Evolutionary conservation across 2,113 vertebrate species (phyloP).

Genomic region (Artemisiospiza belli): DNA sequence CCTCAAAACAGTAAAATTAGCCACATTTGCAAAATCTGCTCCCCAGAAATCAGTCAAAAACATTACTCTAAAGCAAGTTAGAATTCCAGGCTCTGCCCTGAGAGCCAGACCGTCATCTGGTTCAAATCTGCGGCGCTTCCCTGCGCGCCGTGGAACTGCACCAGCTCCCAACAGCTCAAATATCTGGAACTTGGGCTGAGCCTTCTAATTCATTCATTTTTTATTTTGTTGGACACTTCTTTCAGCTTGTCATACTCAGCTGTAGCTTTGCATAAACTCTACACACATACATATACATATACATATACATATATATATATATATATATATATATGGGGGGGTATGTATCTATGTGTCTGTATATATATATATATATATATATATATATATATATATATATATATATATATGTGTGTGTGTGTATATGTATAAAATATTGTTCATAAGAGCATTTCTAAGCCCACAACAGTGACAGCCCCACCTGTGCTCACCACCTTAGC

Average conservation of each 20-base stretch:
- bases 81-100: background rate
- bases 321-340: too few relatives aligned
- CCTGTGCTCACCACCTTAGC: background rate
- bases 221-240: background rate
- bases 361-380: background rate
- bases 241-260: background rate
- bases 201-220: conserved; percentile 28
- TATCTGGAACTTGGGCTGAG: background rate
- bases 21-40: background rate
- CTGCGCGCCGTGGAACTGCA: background rate
- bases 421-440: background rate
- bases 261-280: background rate
- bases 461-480: background rate
- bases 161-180: conserved; percentile 13
- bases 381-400: background rate
- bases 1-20: background rate
- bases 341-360: background rate
- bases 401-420: too few relatives aligned
- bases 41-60: background rate
- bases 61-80: background rate
- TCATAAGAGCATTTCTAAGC: background rate
- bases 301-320: too few relatives aligned
- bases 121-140: conserved; percentile 44
- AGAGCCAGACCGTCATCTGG: conserved; percentile 54
- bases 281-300: too few relatives aligned